Evolutionary conservation across 2,888 invertebrate genomes (phyloP).

Genomic region (Sinohyriopsis cumingii): DNA sequence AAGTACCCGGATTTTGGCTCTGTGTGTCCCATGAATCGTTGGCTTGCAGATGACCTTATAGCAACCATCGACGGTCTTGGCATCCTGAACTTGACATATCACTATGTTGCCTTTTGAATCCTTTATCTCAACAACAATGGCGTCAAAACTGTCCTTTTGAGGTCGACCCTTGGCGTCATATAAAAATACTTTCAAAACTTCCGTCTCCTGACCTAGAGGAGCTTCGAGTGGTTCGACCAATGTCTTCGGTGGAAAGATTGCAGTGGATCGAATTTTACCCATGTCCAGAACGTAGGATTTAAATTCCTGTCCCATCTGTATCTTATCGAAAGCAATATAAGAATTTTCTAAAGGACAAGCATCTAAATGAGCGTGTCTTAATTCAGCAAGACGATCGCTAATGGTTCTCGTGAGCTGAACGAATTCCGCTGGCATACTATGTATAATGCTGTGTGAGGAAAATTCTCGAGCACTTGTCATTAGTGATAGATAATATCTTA

Average conservation of each 20-base stretch:
- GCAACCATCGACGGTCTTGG: slow-evolving; percentile 45
- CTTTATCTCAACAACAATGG: slow-evolving; percentile 38
- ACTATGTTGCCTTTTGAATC: slow-evolving; percentile 39
- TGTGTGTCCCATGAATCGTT: slow-evolving; percentile 34
- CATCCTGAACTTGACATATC: slow-evolving; percentile 33
- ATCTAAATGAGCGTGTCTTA: slow-evolving; percentile 38
- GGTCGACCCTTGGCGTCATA: slow-evolving; percentile 44
- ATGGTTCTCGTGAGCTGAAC: slow-evolving; percentile 37
- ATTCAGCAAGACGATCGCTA: slow-evolving; percentile 27
- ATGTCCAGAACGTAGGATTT: slow-evolving; percentile 38
- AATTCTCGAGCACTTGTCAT: slow-evolving; percentile 44
- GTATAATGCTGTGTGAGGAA: slow-evolving; percentile 37
- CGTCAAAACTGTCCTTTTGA: slow-evolving; percentile 43
- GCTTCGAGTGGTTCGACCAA: slow-evolving; percentile 45
- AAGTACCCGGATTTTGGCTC: slow-evolving; percentile 33
- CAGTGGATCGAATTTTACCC: slow-evolving; percentile 44
- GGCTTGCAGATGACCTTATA: slow-evolving; percentile 42
- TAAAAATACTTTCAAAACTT: slow-evolving; percentile 42
- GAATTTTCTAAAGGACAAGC: slow-evolving; percentile 43
- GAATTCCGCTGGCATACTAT: slow-evolving; percentile 46
- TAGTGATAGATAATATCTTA: slow-evolving; percentile 35
- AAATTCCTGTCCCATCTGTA: slow-evolving; percentile 40
- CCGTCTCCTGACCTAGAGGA: slow-evolving; percentile 38
- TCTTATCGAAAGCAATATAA: slow-evolving; percentile 40
- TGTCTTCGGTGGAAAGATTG: slow-evolving; percentile 47